Base-by-base conservation (phyloP, 2,888 invertebrate genomes). In the Drosophila maculinotata region DNA sequence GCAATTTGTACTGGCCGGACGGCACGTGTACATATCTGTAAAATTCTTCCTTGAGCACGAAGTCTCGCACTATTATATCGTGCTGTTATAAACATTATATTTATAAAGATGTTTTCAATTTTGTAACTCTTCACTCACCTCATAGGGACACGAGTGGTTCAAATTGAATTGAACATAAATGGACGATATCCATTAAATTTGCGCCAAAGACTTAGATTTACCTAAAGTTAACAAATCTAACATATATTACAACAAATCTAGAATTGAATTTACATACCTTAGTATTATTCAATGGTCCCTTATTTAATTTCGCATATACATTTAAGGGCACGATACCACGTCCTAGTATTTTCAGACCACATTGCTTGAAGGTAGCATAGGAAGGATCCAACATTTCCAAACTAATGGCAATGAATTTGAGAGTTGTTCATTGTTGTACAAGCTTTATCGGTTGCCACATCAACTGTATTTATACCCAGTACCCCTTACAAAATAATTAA, bases 281-380 rank as follows among this genome's bases (percentile, higher is more conserved):
- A 2, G 6, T 15, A 30, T 53, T 69, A 4, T 17, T 20, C 0
- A 69, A 17, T 1, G 62, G 49, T 7, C 14, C 33, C 2, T 57
- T 20, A 1, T 41, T 23, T 0, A 71, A 12, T 10, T 7, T 14
- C 1, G 28, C 30, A 14, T 53, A 10, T 1, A 66, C 4, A 33
- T 56, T 60, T 3, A 71, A 8, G 5, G 31, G 66, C 7, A 71
- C 53, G 15, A 66, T 15, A 3, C 53, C 57, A 7, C 71, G 65
- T 0, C 45, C 56, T 3, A 69, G 1, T 0, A 71, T 0, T 9
- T 69, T 71, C 1, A 71, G 49, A 1, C 41, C 0, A n/a, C 71
- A 71, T 9, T 42, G 7, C 12, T 42, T 25, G 39, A 39, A 57
- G 2, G 6, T 1, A 0, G 7, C 3, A 28, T 31, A 59, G 5